Percentiles rank a stretch among this genome's conserved stretches.
Evolutionary conservation across 2,888 invertebrate genomes (phyloP).

Genomic region (Drosophila nr. medialis): DNA sequence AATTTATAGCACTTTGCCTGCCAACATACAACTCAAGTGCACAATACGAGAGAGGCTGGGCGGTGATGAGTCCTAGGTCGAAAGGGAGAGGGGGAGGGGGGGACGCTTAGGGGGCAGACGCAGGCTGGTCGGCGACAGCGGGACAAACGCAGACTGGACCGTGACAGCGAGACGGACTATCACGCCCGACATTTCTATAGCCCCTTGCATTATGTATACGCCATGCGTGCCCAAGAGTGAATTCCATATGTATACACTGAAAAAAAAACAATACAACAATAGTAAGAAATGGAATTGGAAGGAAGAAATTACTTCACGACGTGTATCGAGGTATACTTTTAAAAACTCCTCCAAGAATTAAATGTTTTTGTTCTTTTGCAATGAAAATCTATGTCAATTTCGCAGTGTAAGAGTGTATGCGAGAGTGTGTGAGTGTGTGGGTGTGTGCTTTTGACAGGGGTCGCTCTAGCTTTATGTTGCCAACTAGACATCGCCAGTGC

Average conservation of each 20-base stretch:
- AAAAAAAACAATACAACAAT: no score
- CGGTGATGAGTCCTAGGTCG: slow-evolving; percentile 11
- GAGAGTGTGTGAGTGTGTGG: not conserved
- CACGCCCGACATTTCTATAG: slow-evolving; percentile 59
- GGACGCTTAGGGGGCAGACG: slow-evolving; percentile 10
- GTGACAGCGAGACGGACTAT: slow-evolving; percentile 46
- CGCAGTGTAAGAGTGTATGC: slow-evolving; percentile 2
- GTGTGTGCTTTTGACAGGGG: slow-evolving; percentile 43
- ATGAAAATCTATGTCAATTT: not conserved
- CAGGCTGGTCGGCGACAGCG: slow-evolving; percentile 10
- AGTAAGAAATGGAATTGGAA: not conserved
- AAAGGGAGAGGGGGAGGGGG: not conserved
- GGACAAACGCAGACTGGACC: slow-evolving; percentile 12
- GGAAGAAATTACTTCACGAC: not conserved
- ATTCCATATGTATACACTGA: slow-evolving; percentile 8
- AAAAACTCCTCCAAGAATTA: not conserved
- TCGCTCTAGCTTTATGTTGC: slow-evolving; percentile 35
- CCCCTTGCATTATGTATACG: slow-evolving; percentile 65
- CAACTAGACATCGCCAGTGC: slow-evolving; percentile 25
- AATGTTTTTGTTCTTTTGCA: not conserved
- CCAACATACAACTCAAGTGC: slow-evolving; percentile 45
- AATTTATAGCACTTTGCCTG: slow-evolving; percentile 71
- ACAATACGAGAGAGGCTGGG: slow-evolving; percentile 28
- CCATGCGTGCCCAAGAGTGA: slow-evolving; percentile 53
- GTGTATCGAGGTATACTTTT: not conserved